Percentiles rank a stretch among this genome's conserved stretches.
phyloP scores from a whole-genome alignment of 2,888 invertebrate genomes.

The Leptinotarsa rubiginosa region DNA sequence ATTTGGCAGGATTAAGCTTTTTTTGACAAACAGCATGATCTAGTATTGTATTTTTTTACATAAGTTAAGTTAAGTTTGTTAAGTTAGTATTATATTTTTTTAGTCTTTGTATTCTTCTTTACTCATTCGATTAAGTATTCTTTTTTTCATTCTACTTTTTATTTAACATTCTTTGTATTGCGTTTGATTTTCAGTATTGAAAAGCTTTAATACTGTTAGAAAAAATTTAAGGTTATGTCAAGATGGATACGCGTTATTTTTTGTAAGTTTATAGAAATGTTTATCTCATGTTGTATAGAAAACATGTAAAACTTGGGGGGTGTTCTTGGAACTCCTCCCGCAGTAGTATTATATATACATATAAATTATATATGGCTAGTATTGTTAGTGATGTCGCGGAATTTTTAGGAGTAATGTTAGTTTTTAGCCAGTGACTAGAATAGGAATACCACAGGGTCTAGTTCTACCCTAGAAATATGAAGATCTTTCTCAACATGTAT shows the following conservation, averaged over 20 bases:
- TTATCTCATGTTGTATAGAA: slow-evolving; percentile 57
- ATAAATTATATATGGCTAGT: slow-evolving; percentile 59
- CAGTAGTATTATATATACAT: slow-evolving; percentile 49
- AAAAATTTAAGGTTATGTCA: slow-evolving; percentile 54
- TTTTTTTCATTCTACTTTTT: slow-evolving; percentile 35
- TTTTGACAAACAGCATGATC: slow-evolving; percentile 59
- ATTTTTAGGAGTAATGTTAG: slow-evolving; percentile 60
- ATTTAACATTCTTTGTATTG: slow-evolving; percentile 33
- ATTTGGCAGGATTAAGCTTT: slow-evolving; percentile 59
- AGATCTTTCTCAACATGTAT: slow-evolving; percentile 51
- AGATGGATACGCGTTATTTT: slow-evolving; percentile 61
- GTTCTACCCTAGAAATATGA: slow-evolving; percentile 65
- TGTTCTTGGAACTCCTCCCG: slow-evolving; percentile 33
- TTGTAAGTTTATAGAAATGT: slow-evolving; percentile 64
- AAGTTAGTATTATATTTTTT: slow-evolving; percentile 49
- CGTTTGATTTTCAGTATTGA: slow-evolving; percentile 62
- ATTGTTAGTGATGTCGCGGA: slow-evolving; percentile 64
- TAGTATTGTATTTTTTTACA: slow-evolving; percentile 36
- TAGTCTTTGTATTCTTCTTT: slow-evolving; percentile 45
- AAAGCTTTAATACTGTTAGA: slow-evolving; percentile 62
- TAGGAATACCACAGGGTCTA: slow-evolving; percentile 67
- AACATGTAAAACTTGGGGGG: slow-evolving; percentile 42
- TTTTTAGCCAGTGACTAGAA: slow-evolving; percentile 64
- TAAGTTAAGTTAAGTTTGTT: slow-evolving; percentile 41
- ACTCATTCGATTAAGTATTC: slow-evolving; percentile 44